Evolutionary conservation across 2,888 invertebrate species (phyloP).

Genomic region (Mystacides longicornis): DNA sequence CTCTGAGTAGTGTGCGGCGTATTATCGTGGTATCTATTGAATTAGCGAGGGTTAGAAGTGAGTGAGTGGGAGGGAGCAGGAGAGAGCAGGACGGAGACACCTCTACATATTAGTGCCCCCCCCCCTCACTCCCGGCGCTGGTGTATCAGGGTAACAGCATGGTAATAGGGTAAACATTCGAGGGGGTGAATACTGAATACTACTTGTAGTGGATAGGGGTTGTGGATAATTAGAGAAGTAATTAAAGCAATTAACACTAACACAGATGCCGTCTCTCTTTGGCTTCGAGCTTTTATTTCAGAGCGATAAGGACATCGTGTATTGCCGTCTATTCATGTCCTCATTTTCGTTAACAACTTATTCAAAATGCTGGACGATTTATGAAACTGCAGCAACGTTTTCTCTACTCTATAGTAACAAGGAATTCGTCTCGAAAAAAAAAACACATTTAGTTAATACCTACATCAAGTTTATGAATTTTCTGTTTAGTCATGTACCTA

Average conservation of each 20-base stretch:
- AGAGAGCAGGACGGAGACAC: constrained; percentile 1
- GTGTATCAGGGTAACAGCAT: too few relatives aligned
- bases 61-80: background rate
- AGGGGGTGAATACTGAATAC: constrained; percentile 8
- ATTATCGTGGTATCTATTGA: constrained; percentile 9
- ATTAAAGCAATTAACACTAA: constrained; percentile 52
- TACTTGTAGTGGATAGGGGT: constrained; percentile 30
- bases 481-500: too few relatives aligned
- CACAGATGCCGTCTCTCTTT: constrained; percentile 18
- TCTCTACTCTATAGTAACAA: too few relatives aligned
- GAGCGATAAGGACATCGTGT: background rate
- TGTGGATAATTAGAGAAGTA: constrained; percentile 50
- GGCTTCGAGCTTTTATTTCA: constrained; percentile 30
- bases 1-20: background rate
- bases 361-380: too few relatives aligned
- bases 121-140: background rate
- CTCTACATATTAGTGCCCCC: background rate
- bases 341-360: too few relatives aligned
- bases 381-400: too few relatives aligned
- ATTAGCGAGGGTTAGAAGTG: constrained; percentile 7
- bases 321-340: too few relatives aligned
- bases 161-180: too few relatives aligned
- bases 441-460: too few relatives aligned
- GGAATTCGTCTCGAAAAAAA: too few relatives aligned
- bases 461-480: too few relatives aligned